Base-by-base conservation (phyloP, 1,140 invertebrate species). In the Cyclargus thomasi region DNA sequence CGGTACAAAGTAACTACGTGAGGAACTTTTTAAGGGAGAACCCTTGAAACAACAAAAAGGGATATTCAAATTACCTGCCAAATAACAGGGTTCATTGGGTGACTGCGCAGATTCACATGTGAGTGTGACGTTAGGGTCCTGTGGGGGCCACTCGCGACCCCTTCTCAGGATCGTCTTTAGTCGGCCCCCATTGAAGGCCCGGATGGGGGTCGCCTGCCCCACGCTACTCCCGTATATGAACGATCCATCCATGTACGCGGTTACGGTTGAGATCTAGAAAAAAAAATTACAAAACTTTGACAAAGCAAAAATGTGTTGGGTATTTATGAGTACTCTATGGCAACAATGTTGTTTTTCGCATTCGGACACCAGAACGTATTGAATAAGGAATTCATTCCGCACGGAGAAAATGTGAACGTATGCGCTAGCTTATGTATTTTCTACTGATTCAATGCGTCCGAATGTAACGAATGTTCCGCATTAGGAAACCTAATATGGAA, bases 191-290 rank as follows among this genome's bases (percentile, higher is more conserved):
- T 91, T 80, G 67, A 92, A 92, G 20, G 94, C 92, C 8, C 96
- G 90, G 11, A 97, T 87, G 23, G 92, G 91, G 20, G 87, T 85
- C n/a, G 94, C 93, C 68, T 94, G 91, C 62, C 92, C 77, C 10
- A 93, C 90, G 18, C 86, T 94, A 36, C 95, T 96, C 1, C 97
- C 97, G 77, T 98, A 98, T 8, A 97, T 94, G 53, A 96, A 86
- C 0, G 97, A 98, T 11, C 96, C 91, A 80, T 98, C 97, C 90
- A 98, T 89, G 77, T 92, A 98, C 1, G 95, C 93, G 10, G 96
- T 97, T 0, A 97, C 94, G n/a, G 92, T 92, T 7, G 95, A 95
- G 22, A 97, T 74, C 94, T 97, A 83, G 36, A 75, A 86, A 64
- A 70, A 70, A 8, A 55, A 17, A 29, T 2, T 23, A 23, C 23